Conservation (phyloP, 2,888 invertebrate genomes). For the Schizotus pectinicornis region DNA sequence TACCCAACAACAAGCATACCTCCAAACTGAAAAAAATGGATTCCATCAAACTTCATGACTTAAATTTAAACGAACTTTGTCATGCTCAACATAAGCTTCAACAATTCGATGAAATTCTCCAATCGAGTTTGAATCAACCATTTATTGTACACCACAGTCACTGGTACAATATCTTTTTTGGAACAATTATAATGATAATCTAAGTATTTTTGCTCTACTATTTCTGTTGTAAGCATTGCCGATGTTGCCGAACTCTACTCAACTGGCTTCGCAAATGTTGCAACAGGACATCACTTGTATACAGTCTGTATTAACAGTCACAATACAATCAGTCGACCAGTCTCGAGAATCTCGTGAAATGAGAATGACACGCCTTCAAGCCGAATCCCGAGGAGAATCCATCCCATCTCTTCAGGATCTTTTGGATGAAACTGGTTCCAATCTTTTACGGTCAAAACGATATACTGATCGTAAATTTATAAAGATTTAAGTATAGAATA, state of each 20-base stretch:
- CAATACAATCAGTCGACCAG: too few relatives aligned
- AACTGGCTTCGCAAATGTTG: too few relatives aligned
- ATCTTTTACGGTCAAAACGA: too few relatives aligned
- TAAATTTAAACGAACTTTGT: conserved; percentile 24
- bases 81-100: conserved; percentile 22
- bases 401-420: too few relatives aligned
- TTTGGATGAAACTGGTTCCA: too few relatives aligned
- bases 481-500: too few relatives aligned
- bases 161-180: conserved; percentile 21
- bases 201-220: conserved; percentile 1
- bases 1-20: conserved; percentile 7
- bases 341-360: too few relatives aligned
- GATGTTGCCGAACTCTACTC: background rate
- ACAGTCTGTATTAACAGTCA: too few relatives aligned
- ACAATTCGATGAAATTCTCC: conserved; percentile 24
- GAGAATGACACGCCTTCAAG: too few relatives aligned
- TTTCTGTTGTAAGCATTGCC: conserved; percentile 10
- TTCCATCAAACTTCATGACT: conserved; percentile 13
- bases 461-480: too few relatives aligned
- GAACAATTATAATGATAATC: conserved; percentile 2
- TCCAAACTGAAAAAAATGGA: conserved; percentile 13
- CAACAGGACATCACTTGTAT: too few relatives aligned
- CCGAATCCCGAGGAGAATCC: too few relatives aligned
- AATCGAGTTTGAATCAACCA: conserved; percentile 17
- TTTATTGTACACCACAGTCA: conserved; percentile 11